Base-by-base conservation (phyloP, 2,113 vertebrate species). In the Podocnemis expansa region DNA sequence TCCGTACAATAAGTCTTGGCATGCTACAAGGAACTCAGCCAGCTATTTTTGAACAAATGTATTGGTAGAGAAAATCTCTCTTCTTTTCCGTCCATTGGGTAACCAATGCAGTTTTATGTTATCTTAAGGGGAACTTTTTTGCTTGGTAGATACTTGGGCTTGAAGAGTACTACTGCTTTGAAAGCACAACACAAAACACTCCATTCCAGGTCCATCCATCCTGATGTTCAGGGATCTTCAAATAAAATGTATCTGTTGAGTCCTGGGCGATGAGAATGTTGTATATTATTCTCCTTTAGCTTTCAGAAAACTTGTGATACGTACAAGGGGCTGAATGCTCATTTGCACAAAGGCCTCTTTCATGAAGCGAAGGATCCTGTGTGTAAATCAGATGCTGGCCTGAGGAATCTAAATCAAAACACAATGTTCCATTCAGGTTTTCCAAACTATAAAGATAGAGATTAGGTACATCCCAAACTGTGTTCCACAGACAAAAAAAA, bases 211-310 rank as follows among this genome's bases (percentile, higher is more conserved):
- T 56, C 19, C 38, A 38, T 56, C 82, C 5, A 4, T 58, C 24
- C 88, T 91, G 51, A 88, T 80, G 90, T 24, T 75, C 92, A 83
- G 54, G 76, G 78, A 31, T 85, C 58, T 94, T 78, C 79, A 29
- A 78, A 34, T 45, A 73, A 94, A 93, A 49, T 27, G 8, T 17
- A 13, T 85, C 29, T 29, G 25, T 87, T 4, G 43, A 81, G 43
- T 89, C 86, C 82, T 31, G 45, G 80, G 63, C 91, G 52, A 85
- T 38, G 85, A n/a, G 31, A 29, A 47, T 43, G 12, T 2, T 67
- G 41, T 92, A 25, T 19, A 8, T 83, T 92, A 63, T 67, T 54
- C 41, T 87, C 45, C 31, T 82, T 47, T 34, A 1, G 27, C 45
- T 91, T 80, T n/a, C 79, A n/a, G 76, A 58, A 82, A 2, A 78